phyloP scores from a whole-genome alignment of 2,888 invertebrate genomes.

The Corythucha ciliata region DNA sequence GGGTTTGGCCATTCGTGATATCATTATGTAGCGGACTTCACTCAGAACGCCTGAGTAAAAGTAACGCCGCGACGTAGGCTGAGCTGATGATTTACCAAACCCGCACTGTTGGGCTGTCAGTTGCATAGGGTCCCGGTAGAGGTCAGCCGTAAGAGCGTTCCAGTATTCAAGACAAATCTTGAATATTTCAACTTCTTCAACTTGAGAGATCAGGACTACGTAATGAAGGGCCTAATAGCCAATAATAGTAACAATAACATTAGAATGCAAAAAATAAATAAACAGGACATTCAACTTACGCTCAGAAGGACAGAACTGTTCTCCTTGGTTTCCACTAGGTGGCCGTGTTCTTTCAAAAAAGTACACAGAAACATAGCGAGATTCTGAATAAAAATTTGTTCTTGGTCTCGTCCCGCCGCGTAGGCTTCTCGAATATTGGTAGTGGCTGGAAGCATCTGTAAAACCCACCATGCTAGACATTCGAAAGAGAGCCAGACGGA shows the following conservation, averaged over 20 bases:
- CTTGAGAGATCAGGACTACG: conserved; percentile 87
- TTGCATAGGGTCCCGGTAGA: conserved; percentile 93
- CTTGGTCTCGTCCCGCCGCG: conserved; percentile 84
- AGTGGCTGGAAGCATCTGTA: conserved; percentile 72
- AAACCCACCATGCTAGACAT: too few relatives aligned
- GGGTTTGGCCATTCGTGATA: conserved; percentile 98
- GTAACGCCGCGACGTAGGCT: conserved; percentile 2
- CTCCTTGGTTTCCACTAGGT: conserved; percentile 72
- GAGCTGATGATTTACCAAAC: too few relatives aligned
- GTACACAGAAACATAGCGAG: conserved; percentile 94
- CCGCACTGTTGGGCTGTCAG: too few relatives aligned
- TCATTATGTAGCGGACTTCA: conserved; percentile 88
- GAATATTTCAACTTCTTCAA: conserved; percentile 98
- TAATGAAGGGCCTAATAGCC: conserved; percentile 59
- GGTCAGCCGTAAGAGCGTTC: conserved; percentile 84
- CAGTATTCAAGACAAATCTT: conserved; percentile 99
- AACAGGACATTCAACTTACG: conserved; percentile 37
- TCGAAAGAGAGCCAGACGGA: conserved; percentile 7
- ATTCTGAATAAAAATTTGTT: conserved; percentile 98
- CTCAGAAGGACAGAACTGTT: conserved; percentile 62
- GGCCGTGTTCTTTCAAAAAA: conserved; percentile 92
- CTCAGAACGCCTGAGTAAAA: conserved; percentile 15
- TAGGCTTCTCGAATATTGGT: conserved; percentile 93
- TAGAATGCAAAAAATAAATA: neutral
- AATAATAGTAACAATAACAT: neutral